Conservation (phyloP, 1,140 invertebrate genomes). For the Oppia nitens region DNA sequence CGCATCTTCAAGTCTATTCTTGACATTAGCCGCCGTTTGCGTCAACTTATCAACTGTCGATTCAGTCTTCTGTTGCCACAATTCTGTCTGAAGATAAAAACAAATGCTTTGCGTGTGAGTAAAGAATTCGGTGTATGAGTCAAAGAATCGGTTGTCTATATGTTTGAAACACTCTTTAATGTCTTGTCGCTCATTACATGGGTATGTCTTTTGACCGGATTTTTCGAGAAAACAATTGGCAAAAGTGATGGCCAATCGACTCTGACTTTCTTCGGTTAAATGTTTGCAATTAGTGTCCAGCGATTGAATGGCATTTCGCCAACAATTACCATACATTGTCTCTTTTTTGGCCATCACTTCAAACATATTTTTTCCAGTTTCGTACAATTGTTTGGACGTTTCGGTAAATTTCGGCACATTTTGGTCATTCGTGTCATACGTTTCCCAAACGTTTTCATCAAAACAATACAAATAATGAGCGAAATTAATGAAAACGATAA, state of each 20-base stretch:
- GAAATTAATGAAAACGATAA: too few species aligned
- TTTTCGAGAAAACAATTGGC: conserved; percentile 47
- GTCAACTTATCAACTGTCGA: conserved; percentile 34
- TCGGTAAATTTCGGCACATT: too few species aligned
- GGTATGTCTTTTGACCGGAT: conserved; percentile 36
- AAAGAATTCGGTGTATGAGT: conserved; percentile 46
- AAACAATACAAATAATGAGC: too few species aligned
- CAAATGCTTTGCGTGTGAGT: conserved; percentile 50
- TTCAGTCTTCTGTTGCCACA: conserved; percentile 45
- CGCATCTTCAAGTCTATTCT: conserved; percentile 33
- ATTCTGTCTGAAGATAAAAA: conserved; percentile 43
- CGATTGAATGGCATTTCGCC: conserved; percentile 37
- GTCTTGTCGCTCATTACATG: conserved; percentile 31
- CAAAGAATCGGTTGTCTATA: conserved; percentile 40
- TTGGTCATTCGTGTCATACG: too few species aligned
- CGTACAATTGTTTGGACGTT: too few species aligned
- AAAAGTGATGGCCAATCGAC: conserved; percentile 40
- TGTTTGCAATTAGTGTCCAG: conserved; percentile 38
- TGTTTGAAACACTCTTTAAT: conserved; percentile 36
- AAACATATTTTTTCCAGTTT: too few species aligned
- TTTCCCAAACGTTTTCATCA: too few species aligned
- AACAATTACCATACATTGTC: conserved; percentile 34
- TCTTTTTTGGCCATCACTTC: too few species aligned
- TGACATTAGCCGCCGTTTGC: conserved; percentile 32
- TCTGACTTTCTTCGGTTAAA: conserved; percentile 41